A percentile compares a stretch with the other conserved stretches of the same genome.
Conservation (phyloP, 2,797 vertebrate genomes). For the Phrynocephalus forsythii region DNA sequence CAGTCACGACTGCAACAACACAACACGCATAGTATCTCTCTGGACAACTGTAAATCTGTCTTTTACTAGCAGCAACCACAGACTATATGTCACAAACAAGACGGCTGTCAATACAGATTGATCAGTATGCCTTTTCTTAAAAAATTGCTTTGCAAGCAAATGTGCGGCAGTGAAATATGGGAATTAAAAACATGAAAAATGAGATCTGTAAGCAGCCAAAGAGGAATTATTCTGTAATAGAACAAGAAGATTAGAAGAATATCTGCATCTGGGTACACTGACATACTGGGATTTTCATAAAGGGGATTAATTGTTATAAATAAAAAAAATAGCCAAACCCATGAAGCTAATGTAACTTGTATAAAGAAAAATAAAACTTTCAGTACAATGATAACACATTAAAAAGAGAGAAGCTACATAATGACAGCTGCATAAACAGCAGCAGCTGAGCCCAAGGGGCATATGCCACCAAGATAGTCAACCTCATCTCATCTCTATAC, state of each 20-base stretch:
- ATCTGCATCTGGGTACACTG: constrained; percentile 45
- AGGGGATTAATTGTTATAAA: constrained; percentile 56
- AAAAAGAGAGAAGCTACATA: neutral
- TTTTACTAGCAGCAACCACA: constrained; percentile 35
- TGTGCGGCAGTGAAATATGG: constrained; percentile 44
- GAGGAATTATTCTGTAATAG: constrained; percentile 37
- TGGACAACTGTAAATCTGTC: constrained; percentile 13
- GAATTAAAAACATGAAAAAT: constrained; percentile 48
- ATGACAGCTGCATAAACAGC: neutral
- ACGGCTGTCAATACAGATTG: constrained; percentile 48
- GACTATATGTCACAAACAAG: constrained; percentile 42
- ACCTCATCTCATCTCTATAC: neutral
- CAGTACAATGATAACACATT: neutral
- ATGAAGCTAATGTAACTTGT: constrained; percentile 14
- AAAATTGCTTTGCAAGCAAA: constrained; percentile 60
- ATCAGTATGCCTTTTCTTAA: constrained; percentile 52
- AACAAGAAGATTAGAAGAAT: constrained; percentile 54
- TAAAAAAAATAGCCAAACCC: constrained; percentile 24
- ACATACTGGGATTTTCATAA: constrained; percentile 10
- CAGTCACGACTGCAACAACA: no score
- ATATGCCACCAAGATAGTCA: no score
- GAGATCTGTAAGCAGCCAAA: constrained; percentile 34
- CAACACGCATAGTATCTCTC: no score
- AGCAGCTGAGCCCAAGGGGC: rapidly evolving
- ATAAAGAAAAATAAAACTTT: constrained; percentile 17